A percentile compares a stretch with the other conserved stretches of the same genome.
phyloP scores from a whole-genome alignment of 2,888 invertebrate genomes.

The Leucania comma region DNA sequence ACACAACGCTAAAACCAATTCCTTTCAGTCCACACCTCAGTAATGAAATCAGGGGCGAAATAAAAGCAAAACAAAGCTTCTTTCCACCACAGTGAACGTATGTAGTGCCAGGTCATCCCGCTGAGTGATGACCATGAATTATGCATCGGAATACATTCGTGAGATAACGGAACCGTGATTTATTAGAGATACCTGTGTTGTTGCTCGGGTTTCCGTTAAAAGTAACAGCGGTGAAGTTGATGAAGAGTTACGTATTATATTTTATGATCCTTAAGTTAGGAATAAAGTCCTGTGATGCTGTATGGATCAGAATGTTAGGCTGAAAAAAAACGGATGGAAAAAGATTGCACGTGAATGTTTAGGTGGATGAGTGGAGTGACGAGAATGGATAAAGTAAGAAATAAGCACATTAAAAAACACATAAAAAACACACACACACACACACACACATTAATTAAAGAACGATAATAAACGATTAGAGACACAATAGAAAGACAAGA shows the following conservation, averaged over 20 bases:
- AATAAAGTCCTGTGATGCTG: not conserved
- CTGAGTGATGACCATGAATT: constrained; percentile 80
- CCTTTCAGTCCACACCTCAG: constrained; percentile 7
- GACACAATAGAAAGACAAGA: no score
- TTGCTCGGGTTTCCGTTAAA: constrained; percentile 4
- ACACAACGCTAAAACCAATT: constrained; percentile 13
- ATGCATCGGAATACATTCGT: constrained; percentile 78
- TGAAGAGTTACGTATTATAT: constrained; percentile 31
- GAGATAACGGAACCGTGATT: constrained; percentile 76
- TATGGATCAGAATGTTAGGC: no score
- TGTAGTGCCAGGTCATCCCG: constrained; percentile 73
- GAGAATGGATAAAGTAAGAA: no score
- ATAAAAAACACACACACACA: no score
- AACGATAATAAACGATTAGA: no score
- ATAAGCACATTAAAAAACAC: no score
- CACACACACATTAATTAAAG: no score
- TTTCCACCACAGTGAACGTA: constrained; percentile 15
- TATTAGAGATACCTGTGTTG: constrained; percentile 70
- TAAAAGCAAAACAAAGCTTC: constrained; percentile 59
- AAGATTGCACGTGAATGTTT: no score
- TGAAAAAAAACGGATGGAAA: no score
- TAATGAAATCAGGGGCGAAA: constrained; percentile 50
- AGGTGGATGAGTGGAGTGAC: no score
- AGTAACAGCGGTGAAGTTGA: constrained; percentile 20
- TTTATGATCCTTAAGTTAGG: not conserved